A percentile compares a stretch with the other conserved stretches of the same genome.
Evolutionary conservation across 2,113 vertebrate species (phyloP).

Genomic region (Amazona vittata): DNA sequence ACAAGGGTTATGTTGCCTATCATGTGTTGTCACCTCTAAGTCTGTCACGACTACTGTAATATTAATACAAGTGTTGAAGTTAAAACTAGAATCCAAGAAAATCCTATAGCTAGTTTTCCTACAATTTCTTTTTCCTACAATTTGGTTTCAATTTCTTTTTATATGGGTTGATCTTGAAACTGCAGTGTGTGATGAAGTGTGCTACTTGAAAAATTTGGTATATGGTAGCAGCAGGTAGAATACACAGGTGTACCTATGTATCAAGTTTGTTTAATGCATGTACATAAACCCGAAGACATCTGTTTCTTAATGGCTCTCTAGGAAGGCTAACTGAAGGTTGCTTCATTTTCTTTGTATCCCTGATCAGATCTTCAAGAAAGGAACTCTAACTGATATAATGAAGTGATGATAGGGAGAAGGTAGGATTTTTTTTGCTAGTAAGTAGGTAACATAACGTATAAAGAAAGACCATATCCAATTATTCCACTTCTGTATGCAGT

Average conservation of each 20-base stretch:
- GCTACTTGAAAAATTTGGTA: rapidly evolving
- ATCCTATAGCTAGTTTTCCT: background rate
- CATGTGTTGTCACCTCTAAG: background rate
- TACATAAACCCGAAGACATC: background rate
- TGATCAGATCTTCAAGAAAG: background rate
- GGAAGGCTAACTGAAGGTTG: background rate
- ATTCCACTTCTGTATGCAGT: background rate
- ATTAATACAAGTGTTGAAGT: background rate
- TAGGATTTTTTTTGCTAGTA: background rate
- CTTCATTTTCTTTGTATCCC: background rate
- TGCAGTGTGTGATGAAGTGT: rapidly evolving
- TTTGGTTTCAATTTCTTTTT: background rate
- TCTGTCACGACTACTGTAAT: too few relatives aligned
- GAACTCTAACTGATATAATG: background rate
- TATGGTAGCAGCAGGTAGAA: background rate
- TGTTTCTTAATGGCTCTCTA: background rate
- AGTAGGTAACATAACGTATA: background rate
- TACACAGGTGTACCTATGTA: background rate
- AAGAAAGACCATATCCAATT: background rate
- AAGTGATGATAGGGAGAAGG: background rate
- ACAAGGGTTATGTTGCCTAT: background rate
- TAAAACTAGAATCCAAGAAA: background rate
- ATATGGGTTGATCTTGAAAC: background rate
- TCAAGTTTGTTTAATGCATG: background rate
- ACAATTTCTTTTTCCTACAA: background rate